Base-by-base conservation (phyloP, 2,888 invertebrate species). In the Gasteruption jaculator region DNA sequence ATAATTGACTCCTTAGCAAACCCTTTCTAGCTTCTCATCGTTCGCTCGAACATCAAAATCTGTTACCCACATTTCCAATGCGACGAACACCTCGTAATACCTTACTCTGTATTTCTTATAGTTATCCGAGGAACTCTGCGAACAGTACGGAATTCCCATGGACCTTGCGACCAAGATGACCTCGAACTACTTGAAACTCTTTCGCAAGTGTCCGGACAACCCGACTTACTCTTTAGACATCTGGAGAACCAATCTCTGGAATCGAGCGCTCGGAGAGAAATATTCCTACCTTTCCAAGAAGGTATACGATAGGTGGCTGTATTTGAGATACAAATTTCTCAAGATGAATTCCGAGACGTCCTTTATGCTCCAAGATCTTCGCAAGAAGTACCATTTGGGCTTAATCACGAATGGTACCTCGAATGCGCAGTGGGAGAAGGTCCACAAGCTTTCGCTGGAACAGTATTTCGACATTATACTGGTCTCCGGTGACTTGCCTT, bases 361-460 rank as follows among this genome's bases (percentile, higher is more conserved):
- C 56, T 76, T 79, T 48, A 76, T 91, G 59, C 74, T 91, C 48
- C 76, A 77, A 58, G 77, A 80, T 42, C 74, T 91, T 57, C 80
- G 84, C 59, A 78, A 81, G 68, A 80, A 82, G 63, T 91, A 86
- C 70, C 76, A 82, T 54, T 74, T 91, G 57, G 89, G 83, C 53
- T 75, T 91, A 58, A 87, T 91, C 63, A 89, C 90, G 55, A 91
- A 91, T 71, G 91, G 91, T 33, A 85, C 90, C 8, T 88, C 90
- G 44, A 80, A 82, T 49, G 85, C 87, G 22, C 91, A 91, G 72
- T 90, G 91, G 89, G 91, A 91, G 74, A 91, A 91, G 74, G 78
- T 91, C 50, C 77, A 81, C 46, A 79, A 79, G 52, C 75, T 89
- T 50, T 78, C 80, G 38, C 75, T 89, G 30, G 77, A 79, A 54